Evolutionary conservation across 2,113 vertebrate genomes (phyloP).

Genomic region (Apteryx owenii): DNA sequence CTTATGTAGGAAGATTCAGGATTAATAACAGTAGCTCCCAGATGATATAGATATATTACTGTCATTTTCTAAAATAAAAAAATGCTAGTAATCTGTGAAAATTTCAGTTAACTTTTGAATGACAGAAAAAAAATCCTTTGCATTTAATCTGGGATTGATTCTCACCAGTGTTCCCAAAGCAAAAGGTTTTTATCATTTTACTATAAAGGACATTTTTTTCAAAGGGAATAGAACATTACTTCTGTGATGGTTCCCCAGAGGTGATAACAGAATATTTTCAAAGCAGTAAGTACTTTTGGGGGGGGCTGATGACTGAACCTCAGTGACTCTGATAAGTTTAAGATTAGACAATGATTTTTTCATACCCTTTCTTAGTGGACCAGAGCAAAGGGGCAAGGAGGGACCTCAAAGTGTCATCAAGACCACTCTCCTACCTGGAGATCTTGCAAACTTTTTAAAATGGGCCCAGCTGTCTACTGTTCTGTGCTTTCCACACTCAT

Average conservation of each 20-base stretch:
- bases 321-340: neutral
- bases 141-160: neutral
- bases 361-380: neutral
- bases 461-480: neutral
- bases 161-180: neutral
- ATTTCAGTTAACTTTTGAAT: neutral
- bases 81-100: neutral
- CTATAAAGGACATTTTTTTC: neutral
- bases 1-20: neutral
- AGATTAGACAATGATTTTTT: neutral
- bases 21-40: neutral
- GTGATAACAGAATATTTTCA: neutral
- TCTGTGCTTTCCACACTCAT: neutral
- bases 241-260: neutral
- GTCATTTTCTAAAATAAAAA: neutral
- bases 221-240: neutral
- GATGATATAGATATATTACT: neutral
- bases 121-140: neutral
- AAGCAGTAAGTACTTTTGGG: neutral
- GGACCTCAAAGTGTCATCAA: neutral
- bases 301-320: neutral
- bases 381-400: neutral
- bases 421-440: neutral
- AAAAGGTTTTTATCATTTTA: neutral
- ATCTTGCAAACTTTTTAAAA: neutral